Percentiles rank a stretch among this genome's conserved stretches.
These are phyloP conservation scores for Vesta saturnalis DNA, from an alignment of 2,888 invertebrate species.

Conservation along the genomic window DNA sequence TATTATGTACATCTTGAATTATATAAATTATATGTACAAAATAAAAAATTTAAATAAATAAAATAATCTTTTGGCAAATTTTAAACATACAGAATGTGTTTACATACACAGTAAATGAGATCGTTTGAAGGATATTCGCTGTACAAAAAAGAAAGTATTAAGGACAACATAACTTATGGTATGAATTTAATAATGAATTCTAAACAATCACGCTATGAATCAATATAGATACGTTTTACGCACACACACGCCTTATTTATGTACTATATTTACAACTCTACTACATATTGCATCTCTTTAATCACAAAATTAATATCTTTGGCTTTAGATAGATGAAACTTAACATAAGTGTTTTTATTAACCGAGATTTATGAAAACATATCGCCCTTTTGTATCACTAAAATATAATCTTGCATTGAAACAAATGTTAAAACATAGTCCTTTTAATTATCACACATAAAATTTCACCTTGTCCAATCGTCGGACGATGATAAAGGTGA, in stretches of 20 bases:
- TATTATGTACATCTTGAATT: constrained; percentile 19
- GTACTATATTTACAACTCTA: constrained; percentile 19
- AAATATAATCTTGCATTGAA: not conserved
- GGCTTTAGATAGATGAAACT: constrained; percentile 18
- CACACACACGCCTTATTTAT: constrained; percentile 10
- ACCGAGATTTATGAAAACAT: not conserved
- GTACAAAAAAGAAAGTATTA: too few relatives aligned
- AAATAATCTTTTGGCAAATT: too few relatives aligned
- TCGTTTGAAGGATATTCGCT: too few relatives aligned
- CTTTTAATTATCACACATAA: constrained; percentile 20
- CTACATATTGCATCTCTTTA: constrained; percentile 32
- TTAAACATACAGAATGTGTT: too few relatives aligned
- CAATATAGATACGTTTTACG: not conserved
- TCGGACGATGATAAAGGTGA: constrained; percentile 72
- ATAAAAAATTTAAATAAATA: too few relatives aligned
- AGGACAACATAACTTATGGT: too few relatives aligned
- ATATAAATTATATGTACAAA: constrained; percentile 14
- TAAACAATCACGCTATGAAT: constrained; percentile 13
- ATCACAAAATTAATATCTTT: constrained; percentile 39
- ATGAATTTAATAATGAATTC: not conserved
- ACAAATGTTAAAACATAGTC: too few relatives aligned
- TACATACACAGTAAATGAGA: too few relatives aligned
- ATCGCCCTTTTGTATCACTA: not conserved
- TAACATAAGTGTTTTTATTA: too few relatives aligned
- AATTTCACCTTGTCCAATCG: constrained; percentile 74